Percentiles rank a stretch among this genome's conserved stretches.
Evolutionary conservation across 2,797 vertebrate genomes (phyloP).

Genomic region (Columba guinea): DNA sequence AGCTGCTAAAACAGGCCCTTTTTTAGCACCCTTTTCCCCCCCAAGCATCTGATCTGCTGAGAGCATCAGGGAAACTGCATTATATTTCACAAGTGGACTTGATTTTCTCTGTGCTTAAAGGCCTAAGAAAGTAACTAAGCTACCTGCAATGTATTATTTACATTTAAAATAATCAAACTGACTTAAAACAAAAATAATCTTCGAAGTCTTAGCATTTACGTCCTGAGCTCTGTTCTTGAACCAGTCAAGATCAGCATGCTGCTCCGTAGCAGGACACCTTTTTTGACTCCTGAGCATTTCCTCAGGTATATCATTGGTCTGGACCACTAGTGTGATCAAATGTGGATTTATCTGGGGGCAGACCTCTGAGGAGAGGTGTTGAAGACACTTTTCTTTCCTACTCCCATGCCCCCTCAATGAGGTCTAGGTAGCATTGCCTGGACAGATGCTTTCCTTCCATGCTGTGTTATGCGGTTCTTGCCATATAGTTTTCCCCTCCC

Average conservation of each 20-base stretch:
- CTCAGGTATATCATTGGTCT: not conserved
- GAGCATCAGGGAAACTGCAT: not conserved
- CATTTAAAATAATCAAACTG: not conserved
- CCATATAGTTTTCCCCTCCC: not conserved
- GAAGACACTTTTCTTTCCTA: not conserved
- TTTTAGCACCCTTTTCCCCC: not conserved
- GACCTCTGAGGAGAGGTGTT: not conserved
- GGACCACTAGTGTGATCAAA: not conserved
- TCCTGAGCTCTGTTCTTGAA: not conserved
- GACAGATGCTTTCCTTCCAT: not conserved
- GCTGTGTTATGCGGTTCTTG: fast-evolving
- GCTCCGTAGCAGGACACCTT: not conserved
- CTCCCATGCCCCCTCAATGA: fast-evolving
- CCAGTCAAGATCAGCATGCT: not conserved
- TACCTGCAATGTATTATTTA: not conserved
- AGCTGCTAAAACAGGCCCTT: not conserved
- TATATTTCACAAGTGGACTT: not conserved
- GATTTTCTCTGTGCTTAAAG: not conserved
- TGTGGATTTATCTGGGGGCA: not conserved
- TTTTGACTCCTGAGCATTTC: not conserved
- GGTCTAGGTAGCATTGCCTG: not conserved
- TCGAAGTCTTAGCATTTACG: not conserved
- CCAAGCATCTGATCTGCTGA: not conserved
- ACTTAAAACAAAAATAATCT: not conserved
- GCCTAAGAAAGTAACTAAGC: not conserved